Evolutionary conservation across 1,140 invertebrate species (phyloP).

Genomic region (Drosophila ironensis): DNA sequence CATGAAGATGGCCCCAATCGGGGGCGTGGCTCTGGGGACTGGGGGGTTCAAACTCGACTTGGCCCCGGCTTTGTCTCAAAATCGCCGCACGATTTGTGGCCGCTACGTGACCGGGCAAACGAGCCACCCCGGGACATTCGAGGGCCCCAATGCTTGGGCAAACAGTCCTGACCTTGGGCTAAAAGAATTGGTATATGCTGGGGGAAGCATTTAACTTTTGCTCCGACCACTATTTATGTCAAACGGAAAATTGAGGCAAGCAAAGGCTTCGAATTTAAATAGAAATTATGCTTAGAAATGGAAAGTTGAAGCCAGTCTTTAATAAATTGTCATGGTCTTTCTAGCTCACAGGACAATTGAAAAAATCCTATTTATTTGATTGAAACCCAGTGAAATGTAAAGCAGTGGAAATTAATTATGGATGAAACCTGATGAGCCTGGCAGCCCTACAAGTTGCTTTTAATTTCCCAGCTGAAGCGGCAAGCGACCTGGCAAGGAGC

Average conservation of each 20-base stretch:
- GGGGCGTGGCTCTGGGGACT: conserved; percentile 25
- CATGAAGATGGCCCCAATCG: not conserved
- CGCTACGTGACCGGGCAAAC: conserved; percentile 57
- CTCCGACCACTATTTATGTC: conserved; percentile 8
- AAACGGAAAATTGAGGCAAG: conserved; percentile 6
- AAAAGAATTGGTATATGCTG: conserved; percentile 30
- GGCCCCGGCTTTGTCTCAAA: conserved; percentile 58
- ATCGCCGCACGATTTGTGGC: conserved; percentile 69
- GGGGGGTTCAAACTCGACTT: conserved; percentile 18
- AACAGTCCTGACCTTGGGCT: conserved; percentile 33
- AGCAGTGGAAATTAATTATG: too few relatives aligned
- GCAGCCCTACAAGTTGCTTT: too few relatives aligned
- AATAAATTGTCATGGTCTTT: too few relatives aligned
- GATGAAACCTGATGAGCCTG: too few relatives aligned
- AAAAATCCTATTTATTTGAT: too few relatives aligned
- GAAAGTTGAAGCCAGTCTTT: too few relatives aligned
- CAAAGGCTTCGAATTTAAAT: not conserved
- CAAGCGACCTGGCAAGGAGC: not conserved
- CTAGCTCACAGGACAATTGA: too few relatives aligned
- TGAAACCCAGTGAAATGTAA: too few relatives aligned
- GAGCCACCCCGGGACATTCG: conserved; percentile 19
- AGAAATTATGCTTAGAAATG: not conserved
- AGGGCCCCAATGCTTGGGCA: not conserved
- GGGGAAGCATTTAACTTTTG: conserved; percentile 18
- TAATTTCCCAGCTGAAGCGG: not conserved